Conservation (phyloP, 2,797 vertebrate genomes). For the Melanotaenia maccullochi region DNA sequence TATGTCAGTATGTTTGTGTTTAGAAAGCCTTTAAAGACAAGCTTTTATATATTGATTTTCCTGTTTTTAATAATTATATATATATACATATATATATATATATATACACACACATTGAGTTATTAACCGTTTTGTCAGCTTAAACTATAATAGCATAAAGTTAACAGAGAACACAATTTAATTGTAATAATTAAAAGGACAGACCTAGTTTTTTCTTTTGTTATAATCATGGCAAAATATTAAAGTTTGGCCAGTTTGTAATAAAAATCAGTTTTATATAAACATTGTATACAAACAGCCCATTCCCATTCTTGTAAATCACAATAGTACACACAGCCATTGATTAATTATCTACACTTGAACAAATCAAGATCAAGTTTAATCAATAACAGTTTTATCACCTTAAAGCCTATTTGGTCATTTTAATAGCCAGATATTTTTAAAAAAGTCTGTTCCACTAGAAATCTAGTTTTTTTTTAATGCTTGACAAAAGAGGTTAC, state of each 20-base stretch:
- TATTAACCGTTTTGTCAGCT: too few species aligned
- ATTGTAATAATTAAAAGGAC: too few species aligned
- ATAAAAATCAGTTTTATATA: background rate
- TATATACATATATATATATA: background rate
- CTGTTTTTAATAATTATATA: background rate
- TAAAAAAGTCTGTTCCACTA: background rate
- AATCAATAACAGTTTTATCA: constrained; percentile 15
- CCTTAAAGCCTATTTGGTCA: constrained; percentile 14
- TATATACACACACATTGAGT: too few species aligned
- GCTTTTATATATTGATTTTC: too few species aligned
- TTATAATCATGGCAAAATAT: background rate
- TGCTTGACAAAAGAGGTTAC: background rate
- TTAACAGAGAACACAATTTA: too few species aligned
- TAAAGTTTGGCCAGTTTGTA: background rate
- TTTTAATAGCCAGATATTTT: background rate
- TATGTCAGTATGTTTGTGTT: too few species aligned
- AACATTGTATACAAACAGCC: background rate
- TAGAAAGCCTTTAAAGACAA: too few species aligned
- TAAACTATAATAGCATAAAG: too few species aligned
- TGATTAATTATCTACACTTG: background rate
- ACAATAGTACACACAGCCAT: background rate
- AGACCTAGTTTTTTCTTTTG: too few species aligned
- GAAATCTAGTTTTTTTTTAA: background rate
- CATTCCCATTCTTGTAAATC: background rate
- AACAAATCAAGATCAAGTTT: constrained; percentile 6